Conservation (phyloP, 2,797 vertebrate genomes). For the Protosalanx chinensis region DNA sequence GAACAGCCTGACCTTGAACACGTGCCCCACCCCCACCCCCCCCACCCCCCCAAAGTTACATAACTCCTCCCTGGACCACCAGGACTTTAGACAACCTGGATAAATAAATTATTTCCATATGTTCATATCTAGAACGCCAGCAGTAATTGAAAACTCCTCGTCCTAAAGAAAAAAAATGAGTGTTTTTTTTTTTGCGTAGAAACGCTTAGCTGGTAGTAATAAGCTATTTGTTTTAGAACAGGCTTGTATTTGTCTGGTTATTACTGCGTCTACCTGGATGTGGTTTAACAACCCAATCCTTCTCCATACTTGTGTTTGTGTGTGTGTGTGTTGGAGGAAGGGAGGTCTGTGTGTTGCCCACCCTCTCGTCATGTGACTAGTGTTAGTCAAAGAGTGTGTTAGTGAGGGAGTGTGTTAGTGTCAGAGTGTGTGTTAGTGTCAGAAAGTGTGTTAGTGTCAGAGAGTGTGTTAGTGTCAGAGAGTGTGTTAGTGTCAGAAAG, state of each 20-base stretch:
- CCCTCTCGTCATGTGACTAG: too few relatives aligned
- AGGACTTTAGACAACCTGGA: constrained; percentile 61
- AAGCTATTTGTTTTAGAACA: constrained; percentile 1
- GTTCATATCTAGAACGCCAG: constrained; percentile 57
- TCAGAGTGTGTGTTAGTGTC: too few relatives aligned
- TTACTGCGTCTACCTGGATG: not conserved
- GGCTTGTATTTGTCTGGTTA: constrained; percentile 8
- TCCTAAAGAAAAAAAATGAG: constrained; percentile 19
- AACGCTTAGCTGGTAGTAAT: constrained; percentile 5
- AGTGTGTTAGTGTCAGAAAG: too few relatives aligned
- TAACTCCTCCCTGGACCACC: constrained; percentile 60
- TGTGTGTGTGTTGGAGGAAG: not conserved
- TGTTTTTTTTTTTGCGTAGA: constrained; percentile 8
- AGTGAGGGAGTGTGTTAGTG: not conserved
- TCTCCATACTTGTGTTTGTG: not conserved
- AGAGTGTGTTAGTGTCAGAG: too few relatives aligned
- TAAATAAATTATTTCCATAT: constrained; percentile 70
- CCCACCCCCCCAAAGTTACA: constrained; percentile 50
- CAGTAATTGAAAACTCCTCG: constrained; percentile 46
- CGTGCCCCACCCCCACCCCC: constrained; percentile 13
- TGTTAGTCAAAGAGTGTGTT: too few relatives aligned
- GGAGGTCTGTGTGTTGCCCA: too few relatives aligned
- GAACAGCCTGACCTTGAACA: constrained; percentile 28
- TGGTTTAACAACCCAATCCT: not conserved
- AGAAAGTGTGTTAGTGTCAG: too few relatives aligned